Evolutionary conservation across 92 coral and sea anemone species (phyloP).

Genomic region (Diadumene lineata): DNA sequence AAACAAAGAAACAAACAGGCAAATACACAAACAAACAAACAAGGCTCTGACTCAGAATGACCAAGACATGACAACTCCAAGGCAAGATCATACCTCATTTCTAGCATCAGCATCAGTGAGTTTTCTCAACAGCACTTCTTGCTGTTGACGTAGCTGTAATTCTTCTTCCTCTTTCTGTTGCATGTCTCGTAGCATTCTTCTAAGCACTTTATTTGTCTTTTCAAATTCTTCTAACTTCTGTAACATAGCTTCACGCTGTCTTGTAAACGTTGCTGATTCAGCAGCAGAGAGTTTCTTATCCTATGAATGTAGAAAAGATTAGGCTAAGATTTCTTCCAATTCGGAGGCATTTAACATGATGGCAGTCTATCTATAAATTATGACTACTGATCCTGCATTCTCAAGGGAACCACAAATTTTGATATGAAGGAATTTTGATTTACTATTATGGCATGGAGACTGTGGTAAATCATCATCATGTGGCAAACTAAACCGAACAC

Average conservation of each 20-base stretch:
- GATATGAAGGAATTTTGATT: no score
- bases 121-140: slow-evolving; percentile 75
- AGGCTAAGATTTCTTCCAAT: no score
- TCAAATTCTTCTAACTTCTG: slow-evolving; percentile 95
- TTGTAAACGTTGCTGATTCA: slow-evolving; percentile 73
- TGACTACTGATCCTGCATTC: no score
- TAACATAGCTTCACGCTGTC: slow-evolving; percentile 82
- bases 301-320: slow-evolving; percentile 39
- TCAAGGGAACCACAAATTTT: no score
- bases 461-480: no score
- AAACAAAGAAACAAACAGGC: no score
- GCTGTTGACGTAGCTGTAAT: slow-evolving; percentile 66
- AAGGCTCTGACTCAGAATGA: no score
- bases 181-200: slow-evolving; percentile 82
- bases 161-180: slow-evolving; percentile 88
- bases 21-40: no score
- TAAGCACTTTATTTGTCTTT: slow-evolving; percentile 77
- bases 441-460: no score
- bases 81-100: slow-evolving; percentile 61
- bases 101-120: slow-evolving; percentile 83
- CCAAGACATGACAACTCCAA: not conserved
- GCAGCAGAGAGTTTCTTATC: slow-evolving; percentile 92
- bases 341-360: no score
- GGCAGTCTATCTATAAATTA: no score
- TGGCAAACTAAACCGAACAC: no score